These are phyloP conservation scores for Psittacula cyanocephala DNA, from an alignment of 2,113 vertebrate genomes.

Conservation along the genomic window DNA sequence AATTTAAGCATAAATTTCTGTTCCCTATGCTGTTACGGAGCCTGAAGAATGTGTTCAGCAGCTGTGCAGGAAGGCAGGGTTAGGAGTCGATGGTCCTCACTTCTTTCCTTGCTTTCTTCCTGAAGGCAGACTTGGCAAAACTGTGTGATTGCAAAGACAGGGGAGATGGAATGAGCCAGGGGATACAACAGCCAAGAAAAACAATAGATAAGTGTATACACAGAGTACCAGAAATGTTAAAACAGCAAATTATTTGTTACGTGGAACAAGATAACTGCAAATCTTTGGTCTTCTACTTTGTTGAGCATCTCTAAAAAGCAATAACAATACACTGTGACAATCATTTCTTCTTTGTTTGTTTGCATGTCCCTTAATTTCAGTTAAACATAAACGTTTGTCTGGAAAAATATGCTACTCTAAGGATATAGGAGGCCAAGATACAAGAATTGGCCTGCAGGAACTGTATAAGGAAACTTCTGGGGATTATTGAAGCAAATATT, in stretches of 20 bases:
- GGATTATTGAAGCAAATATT: neutral
- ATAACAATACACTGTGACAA: neutral
- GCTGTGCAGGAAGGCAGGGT: neutral
- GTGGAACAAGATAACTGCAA: neutral
- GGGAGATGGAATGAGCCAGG: neutral
- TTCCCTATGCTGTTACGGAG: neutral
- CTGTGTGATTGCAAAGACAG: neutral
- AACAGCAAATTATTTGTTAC: neutral
- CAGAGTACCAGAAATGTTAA: neutral
- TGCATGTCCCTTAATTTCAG: neutral
- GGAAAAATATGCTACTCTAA: neutral
- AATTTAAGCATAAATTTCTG: neutral
- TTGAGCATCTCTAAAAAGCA: neutral
- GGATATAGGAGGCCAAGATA: neutral
- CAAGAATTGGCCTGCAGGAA: neutral
- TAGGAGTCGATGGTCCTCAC: fast-evolving
- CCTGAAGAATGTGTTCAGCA: neutral
- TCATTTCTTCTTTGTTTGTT: neutral
- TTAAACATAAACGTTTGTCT: neutral
- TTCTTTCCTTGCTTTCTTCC: neutral
- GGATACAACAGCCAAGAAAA: neutral
- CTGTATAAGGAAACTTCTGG: neutral
- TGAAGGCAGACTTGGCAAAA: neutral
- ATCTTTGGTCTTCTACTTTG: neutral
- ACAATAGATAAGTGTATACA: fast-evolving